Base-by-base conservation (phyloP, 1,140 invertebrate species). In the Plectrocnemia conspersa region DNA sequence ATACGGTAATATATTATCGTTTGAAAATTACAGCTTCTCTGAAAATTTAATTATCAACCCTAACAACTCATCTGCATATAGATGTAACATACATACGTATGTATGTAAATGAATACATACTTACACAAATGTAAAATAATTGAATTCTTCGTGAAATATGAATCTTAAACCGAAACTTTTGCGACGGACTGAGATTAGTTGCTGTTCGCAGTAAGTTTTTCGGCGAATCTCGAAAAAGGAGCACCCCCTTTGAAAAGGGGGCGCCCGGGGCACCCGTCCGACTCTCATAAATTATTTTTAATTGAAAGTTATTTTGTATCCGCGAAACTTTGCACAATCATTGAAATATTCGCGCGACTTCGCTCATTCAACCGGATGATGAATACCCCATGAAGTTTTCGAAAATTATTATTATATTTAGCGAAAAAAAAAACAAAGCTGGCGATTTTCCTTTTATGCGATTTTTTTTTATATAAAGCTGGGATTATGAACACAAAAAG, bases 301-400 rank as follows among this genome's bases (percentile, higher is more conserved):
- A 45, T 45, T 45, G 42, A 45, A 45, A 45, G 42, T 45, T 45
- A 45, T 45, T 45, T 45, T 45, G 42, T 45, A 45, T 45, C 29
- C 42, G 42, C 42, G 42, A 45, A 45, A 45, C 23, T 45, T 45
- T 25, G 25, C 42, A 45, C 19, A 45, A 45, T 25, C 42, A 45
- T 45, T 16, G 42, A 45, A 45, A 45, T n/a, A n/a, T n/a, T n/a
- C n/a, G n/a, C n/a, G n/a, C n/a, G n/a, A n/a, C n/a, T n/a, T n/a
- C n/a, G n/a, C n/a, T n/a, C n/a, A n/a, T n/a, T n/a, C n/a, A n/a
- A n/a, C n/a, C n/a, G n/a, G n/a, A n/a, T n/a, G n/a, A n/a, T n/a
- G n/a, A n/a, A n/a, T n/a, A n/a, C n/a, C n/a, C n/a, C n/a, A n/a
- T n/a, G n/a, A n/a, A n/a, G n/a, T n/a, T n/a, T n/a, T n/a, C n/a